Conservation (phyloP, 2,113 vertebrate genomes). For the Morphnarchus princeps region DNA sequence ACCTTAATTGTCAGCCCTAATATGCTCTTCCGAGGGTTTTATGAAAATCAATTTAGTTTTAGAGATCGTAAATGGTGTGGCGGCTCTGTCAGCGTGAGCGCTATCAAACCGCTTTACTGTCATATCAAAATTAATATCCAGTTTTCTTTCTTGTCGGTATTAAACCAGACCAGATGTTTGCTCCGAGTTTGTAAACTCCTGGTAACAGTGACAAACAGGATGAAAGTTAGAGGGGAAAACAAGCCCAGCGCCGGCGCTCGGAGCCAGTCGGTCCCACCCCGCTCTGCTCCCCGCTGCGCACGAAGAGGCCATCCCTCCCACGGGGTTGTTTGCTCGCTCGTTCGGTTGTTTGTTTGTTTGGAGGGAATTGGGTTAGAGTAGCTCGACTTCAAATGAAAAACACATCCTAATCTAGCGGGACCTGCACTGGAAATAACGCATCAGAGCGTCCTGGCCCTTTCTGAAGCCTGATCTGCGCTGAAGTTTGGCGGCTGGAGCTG, state of each 20-base stretch:
- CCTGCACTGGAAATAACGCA: slow-evolving; percentile 32
- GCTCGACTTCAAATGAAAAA: slow-evolving; percentile 30
- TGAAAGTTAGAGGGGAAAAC: neutral
- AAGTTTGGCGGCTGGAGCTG: neutral
- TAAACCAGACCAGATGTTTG: slow-evolving; percentile 45
- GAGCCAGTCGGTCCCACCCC: neutral
- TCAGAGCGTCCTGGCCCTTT: neutral
- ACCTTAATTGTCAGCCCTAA: slow-evolving; percentile 33
- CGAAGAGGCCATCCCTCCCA: neutral
- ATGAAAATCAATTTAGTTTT: slow-evolving; percentile 31
- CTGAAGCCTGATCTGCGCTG: neutral
- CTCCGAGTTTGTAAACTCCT: slow-evolving; percentile 3
- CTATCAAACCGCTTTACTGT: slow-evolving; percentile 4
- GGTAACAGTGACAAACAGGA: slow-evolving; percentile 45
- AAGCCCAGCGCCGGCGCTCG: neutral
- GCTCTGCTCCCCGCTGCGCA: neutral
- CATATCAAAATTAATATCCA: slow-evolving; percentile 47
- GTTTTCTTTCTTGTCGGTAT: slow-evolving; percentile 28
- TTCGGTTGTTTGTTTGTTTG: slow-evolving; percentile 17
- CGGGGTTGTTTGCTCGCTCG: neutral
- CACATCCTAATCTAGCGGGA: neutral
- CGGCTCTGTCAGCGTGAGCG: neutral
- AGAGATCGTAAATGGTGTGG: neutral
- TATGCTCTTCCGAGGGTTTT: neutral
- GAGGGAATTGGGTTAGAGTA: neutral